Base-by-base conservation (phyloP, 2,888 invertebrate species). In the Himalopsyche kuldschensis region DNA sequence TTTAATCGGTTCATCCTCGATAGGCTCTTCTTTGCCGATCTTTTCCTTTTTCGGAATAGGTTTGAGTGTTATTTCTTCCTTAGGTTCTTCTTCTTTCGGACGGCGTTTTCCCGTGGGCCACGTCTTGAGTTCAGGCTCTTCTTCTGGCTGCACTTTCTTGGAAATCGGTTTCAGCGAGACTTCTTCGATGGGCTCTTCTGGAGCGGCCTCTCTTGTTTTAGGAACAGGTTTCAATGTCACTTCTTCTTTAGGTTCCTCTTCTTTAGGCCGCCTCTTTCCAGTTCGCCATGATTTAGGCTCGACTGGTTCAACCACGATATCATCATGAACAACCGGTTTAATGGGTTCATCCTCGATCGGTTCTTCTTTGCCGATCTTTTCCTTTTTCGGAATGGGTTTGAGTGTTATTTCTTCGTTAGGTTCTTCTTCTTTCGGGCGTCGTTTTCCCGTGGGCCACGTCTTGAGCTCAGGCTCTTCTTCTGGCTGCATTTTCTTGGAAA, bases 41-140 rank as follows among this genome's bases (percentile, higher is more conserved):
- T 89, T 84, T 88, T 85, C 88, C n/a, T 84, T 86, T 84, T 88
- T 91, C 86, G 86, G 89, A 85, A 90, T 88, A 0, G 91, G 91
- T 84, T 89, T 89, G 4, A 90, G 87, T 20, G 89, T 87, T 0
- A 90, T 88, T 24, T 89, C 88, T 86, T 89, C 88, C 47, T 87
- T 87, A 4, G 88, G 87, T 63, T 88, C 87, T 86, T 86, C 89
- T 86, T 87, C 87, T 48, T 84, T 87, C 80, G 88, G 88, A 86
- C 87, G 87, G 79, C 88, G 88, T 84, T 88, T 89, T 15, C 88
- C 88, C 20, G 87, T 88, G 11, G 88, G 88, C 88, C 89, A 88
- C 82, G 87, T 87, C 75, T 88, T 88, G 82, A 87, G 84, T 63
- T 86, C 82, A 4, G 55, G 17, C 76, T 75, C 75, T 31, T 83